A percentile compares a stretch with the other conserved stretches of the same genome.
phyloP scores from a whole-genome alignment of 2,113 vertebrate species.

The Elaphurus davidianus region DNA sequence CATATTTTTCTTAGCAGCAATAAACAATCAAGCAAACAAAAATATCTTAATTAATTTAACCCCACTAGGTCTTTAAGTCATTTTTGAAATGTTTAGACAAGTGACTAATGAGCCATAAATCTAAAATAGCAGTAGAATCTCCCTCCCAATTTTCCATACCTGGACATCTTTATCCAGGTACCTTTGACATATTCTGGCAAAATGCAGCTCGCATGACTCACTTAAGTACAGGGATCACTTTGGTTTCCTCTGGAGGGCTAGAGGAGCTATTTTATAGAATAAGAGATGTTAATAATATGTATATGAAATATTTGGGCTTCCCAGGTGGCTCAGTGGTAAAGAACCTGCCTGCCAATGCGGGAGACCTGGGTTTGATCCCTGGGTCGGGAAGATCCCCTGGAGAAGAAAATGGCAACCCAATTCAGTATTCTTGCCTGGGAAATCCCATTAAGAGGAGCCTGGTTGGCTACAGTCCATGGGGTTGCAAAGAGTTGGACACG shows the following conservation, averaged over 20 bases:
- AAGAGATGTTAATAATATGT: neutral
- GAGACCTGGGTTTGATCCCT: neutral
- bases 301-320: neutral
- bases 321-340: neutral
- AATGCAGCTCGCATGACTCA: neutral
- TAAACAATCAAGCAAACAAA: slow-evolving; percentile 33
- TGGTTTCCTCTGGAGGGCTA: neutral
- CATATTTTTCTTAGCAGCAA: neutral
- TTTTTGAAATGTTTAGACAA: neutral
- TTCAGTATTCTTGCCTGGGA: too few species aligned
- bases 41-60: slow-evolving; percentile 4
- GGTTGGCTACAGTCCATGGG: too few species aligned
- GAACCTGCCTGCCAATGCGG: neutral
- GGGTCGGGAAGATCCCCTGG: neutral
- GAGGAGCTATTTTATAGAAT: neutral
- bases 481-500: too few species aligned
- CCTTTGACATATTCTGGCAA: neutral
- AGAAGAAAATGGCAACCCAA: neutral
- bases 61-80: neutral
- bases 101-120: neutral
- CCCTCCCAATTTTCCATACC: neutral
- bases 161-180: neutral
- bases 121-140: neutral
- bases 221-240: neutral
- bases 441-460: too few species aligned